Evolutionary conservation across 53 echinoderm and acorn worm genomes (phyloP), one percentile per base, ranked within the genome.

Genomic region (Mesocentrotus franciscanus): DNA sequence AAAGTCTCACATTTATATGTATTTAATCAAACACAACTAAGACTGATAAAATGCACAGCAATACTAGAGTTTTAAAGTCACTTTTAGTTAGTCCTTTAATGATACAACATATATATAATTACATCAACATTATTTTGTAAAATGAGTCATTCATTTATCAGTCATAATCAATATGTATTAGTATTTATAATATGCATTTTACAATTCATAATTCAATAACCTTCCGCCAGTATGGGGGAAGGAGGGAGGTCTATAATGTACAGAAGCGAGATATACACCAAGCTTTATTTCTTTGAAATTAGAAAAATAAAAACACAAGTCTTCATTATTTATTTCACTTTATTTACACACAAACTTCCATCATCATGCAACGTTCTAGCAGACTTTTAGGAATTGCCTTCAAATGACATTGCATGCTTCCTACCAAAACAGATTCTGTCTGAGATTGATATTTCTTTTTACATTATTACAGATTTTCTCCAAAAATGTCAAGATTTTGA

Each of bases 281-380:
- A 92, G 92, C 92, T 74, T 75, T 92, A 24, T 34, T 71, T 75
- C 75, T 56, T 75, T 56, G 76, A 92, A 92, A 92, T 92, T 92
- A 92, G 75, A 92, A 92, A 92, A 92, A 92, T 92, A 92, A 74
- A 92, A 92, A 91, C 91, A 91, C n/a, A 92, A 92, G 92, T 92
- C 49, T 92, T 71, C 72, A 92, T 56, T 49, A 55, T 92, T 56
- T 49, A 55, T 92, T 64, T 36, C 35, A 91, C 91, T 62, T 20
- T 62, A 91, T 91, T 62, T 91, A 91, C 61, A 91, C 62, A 22
- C 66, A 91, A 5, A 16, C 10, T 60, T 9, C 90, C 90, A 90
- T 90, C 29, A 18, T 4, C 36, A 78, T n/a, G 71, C 72, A 72
- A 10, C 27, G 10, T 72, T 20, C 76, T 14, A 33, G 12, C 27